phyloP scores from a whole-genome alignment of 2,113 vertebrate genomes.

The Astur gentilis region DNA sequence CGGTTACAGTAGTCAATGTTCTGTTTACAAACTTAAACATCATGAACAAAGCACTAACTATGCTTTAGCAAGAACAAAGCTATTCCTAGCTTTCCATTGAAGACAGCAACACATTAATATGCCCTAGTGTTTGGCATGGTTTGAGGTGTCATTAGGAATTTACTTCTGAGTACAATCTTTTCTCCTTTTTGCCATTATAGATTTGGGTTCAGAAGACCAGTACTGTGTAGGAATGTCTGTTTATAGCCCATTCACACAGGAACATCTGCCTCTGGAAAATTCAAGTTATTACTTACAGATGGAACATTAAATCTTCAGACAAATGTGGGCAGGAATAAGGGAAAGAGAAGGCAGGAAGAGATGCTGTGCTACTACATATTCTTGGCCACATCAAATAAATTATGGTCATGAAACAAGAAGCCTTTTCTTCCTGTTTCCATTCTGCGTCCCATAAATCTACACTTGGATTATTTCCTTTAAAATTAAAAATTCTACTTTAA shows the following conservation, averaged over 20 bases:
- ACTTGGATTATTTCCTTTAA: neutral
- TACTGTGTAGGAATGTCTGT: neutral
- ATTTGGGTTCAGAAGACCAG: neutral
- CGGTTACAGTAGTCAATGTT: neutral
- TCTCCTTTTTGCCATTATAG: neutral
- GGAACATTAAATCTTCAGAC: neutral
- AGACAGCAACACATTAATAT: neutral
- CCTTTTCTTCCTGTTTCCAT: neutral
- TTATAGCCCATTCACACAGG: neutral
- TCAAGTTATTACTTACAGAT: neutral
- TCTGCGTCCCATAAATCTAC: neutral
- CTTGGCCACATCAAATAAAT: neutral
- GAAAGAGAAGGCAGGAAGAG: neutral
- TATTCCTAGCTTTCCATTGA: neutral
- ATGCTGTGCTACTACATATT: neutral
- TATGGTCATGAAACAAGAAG: neutral
- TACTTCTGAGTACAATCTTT: neutral
- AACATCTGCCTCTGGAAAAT: neutral
- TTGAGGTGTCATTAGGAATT: neutral
- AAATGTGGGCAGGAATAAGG: neutral
- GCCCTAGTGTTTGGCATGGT: neutral
- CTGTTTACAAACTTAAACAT: neutral
- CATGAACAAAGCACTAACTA: neutral
- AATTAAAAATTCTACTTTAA: conserved; percentile 10
- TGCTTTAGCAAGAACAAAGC: neutral